Base-by-base conservation (phyloP, 2,888 invertebrate genomes). In the Leptogaster cylindrica region DNA sequence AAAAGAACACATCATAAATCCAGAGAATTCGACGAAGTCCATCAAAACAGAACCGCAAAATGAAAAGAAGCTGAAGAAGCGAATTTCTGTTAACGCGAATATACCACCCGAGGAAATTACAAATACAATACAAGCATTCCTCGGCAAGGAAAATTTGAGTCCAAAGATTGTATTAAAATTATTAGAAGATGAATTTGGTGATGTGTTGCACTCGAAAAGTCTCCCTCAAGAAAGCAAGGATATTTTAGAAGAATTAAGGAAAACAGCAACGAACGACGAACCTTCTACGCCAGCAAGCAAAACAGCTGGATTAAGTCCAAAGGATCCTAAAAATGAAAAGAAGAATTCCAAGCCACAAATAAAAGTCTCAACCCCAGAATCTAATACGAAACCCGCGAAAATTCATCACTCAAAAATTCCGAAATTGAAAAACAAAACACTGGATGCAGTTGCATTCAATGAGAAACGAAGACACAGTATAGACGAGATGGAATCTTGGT, bases 401-500 rank as follows among this genome's bases (percentile, higher is more conserved):
- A 20, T 20, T 12, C 10, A 20, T n/a, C 58, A 58, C 18, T 66
- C 66, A 6, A 61, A 58, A 36, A 66, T 66, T 10, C 66, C 66
- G 12, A 48, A 58, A 4, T 16, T 66, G 14, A 61, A 27, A 61
- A 66, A 61, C 50, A 66, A 66, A 36, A 23, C 23, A 6, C 14
- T 50, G 4, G 66, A 66, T 3, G 52, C 28, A 14, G 10, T 55
- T 7, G 8, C 14, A 16, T 44, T 14, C 3, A 52, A 46, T 52
- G 69, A 65, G 2, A 68, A 64, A 52, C 70, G 70, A 10, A 61
- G 72, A 16, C 70, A 71, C 20, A 72, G 72, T 36, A 73, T 73
- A 41, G 72, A 72, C 36, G 72, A 73, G 23, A 58, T 72, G n/a
- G 71, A 73, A 33, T 67, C 63, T 31, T 73, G 73, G 72, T 73